phyloP scores from a whole-genome alignment of 2,113 vertebrate genomes.

The Silurus asotus region DNA sequence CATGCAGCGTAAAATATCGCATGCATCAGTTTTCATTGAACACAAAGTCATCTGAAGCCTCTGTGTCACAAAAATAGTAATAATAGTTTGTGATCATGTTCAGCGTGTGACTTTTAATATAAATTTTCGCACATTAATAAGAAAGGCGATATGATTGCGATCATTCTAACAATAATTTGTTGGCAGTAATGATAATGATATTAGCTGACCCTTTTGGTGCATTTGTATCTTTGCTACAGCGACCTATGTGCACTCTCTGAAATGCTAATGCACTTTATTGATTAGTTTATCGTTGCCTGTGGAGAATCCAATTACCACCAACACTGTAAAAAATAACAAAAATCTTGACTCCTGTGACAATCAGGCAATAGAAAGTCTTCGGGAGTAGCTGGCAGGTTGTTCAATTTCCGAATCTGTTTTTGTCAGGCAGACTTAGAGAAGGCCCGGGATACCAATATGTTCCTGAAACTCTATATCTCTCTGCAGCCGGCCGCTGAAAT shows the following conservation, averaged over 20 bases:
- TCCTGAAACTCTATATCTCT: conserved; percentile 64
- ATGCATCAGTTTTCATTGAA: background rate
- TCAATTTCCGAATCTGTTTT: conserved; percentile 58
- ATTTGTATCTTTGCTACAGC: background rate
- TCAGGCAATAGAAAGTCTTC: background rate
- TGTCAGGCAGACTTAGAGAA: conserved; percentile 53
- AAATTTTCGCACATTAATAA: too few species aligned
- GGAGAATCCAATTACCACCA: background rate
- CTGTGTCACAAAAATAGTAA: background rate
- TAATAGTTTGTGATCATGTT: background rate
- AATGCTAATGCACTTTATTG: background rate
- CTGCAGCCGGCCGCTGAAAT: conserved; percentile 61
- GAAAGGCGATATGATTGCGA: background rate
- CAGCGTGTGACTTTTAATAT: background rate
- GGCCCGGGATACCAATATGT: conserved; percentile 49
- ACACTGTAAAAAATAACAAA: background rate
- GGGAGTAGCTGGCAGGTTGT: conserved; percentile 43
- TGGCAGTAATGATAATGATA: background rate
- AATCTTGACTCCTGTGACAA: background rate
- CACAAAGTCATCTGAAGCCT: background rate
- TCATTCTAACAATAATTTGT: background rate
- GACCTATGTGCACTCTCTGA: background rate
- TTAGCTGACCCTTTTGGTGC: background rate
- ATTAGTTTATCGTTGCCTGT: background rate
- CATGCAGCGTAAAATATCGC: background rate